Percentiles rank a stretch among this genome's conserved stretches.
phyloP scores from a whole-genome alignment of 2,888 invertebrate genomes.

The Diarsia dahlii region DNA sequence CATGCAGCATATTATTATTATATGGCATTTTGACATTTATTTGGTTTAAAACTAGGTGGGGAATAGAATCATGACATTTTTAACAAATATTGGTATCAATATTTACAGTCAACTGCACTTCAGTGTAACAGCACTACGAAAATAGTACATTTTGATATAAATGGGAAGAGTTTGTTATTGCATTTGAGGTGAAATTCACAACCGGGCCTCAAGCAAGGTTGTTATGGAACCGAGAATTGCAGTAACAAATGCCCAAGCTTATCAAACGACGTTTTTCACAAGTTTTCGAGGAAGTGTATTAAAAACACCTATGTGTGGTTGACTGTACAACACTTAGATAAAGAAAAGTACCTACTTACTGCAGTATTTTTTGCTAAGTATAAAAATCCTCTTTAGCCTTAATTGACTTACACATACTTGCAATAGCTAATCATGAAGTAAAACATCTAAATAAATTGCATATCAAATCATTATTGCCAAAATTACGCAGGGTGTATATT shows the following conservation, averaged over 20 bases:
- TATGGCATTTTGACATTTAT: constrained; percentile 12
- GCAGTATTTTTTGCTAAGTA: not conserved
- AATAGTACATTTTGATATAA: too few relatives aligned
- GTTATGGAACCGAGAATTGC: too few relatives aligned
- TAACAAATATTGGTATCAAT: not conserved
- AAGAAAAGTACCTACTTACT: not conserved
- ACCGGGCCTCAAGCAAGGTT: too few relatives aligned
- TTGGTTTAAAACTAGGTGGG: constrained; percentile 2
- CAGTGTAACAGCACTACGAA: not conserved
- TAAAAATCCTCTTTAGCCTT: constrained; percentile 24
- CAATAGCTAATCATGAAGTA: constrained; percentile 8
- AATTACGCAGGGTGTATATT: constrained; percentile 15
- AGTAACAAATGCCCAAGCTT: too few relatives aligned
- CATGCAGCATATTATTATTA: not conserved
- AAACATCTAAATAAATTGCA: constrained; percentile 17
- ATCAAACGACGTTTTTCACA: too few relatives aligned
- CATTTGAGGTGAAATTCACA: too few relatives aligned
- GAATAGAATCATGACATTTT: not conserved
- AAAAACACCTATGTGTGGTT: not conserved
- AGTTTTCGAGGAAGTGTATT: too few relatives aligned
- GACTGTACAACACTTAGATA: not conserved
- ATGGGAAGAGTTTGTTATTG: too few relatives aligned
- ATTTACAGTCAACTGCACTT: not conserved
- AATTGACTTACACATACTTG: not conserved
- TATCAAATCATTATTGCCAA: constrained; percentile 28